Percentiles rank a stretch among this genome's conserved stretches.
Evolutionary conservation across 2,888 invertebrate genomes (phyloP).

Genomic region (Sphaerophoria taeniata): DNA sequence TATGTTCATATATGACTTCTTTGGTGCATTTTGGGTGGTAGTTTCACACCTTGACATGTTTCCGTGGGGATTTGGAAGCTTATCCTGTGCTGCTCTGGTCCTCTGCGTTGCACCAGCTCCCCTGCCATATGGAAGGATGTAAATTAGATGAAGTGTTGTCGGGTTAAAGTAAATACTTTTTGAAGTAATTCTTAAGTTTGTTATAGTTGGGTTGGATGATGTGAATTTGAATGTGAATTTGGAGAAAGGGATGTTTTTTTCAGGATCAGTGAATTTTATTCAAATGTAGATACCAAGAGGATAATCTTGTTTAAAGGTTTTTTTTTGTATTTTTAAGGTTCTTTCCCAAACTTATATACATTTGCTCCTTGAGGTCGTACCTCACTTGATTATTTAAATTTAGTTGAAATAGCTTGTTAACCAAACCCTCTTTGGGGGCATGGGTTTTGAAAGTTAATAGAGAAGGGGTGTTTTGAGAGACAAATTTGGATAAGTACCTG

Average conservation of each 20-base stretch:
- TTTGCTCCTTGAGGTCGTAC: background rate
- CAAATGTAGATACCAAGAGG: conserved; percentile 21
- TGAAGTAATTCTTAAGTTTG: conserved; percentile 47
- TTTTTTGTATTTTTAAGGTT: background rate
- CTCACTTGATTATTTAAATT: conserved; percentile 27
- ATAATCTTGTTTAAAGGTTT: conserved; percentile 21
- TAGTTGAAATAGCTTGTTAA: conserved; percentile 18
- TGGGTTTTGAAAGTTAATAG: background rate
- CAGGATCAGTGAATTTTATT: conserved; percentile 46
- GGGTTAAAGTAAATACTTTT: conserved; percentile 37
- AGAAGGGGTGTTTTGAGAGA: background rate
- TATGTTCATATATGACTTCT: no score
- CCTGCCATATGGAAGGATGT: conserved; percentile 43
- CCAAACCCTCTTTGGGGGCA: background rate
- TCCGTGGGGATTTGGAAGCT: conserved; percentile 58
- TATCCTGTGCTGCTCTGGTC: background rate
- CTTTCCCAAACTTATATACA: background rate
- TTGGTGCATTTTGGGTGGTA: conserved; percentile 43
- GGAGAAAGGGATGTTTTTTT: conserved; percentile 15
- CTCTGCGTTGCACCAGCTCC: background rate
- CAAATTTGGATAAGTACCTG: conserved; percentile 7
- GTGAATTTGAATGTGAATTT: background rate
- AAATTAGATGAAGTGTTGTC: conserved; percentile 52
- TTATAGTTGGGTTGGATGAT: background rate
- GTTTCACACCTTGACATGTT: conserved; percentile 72